Percentiles rank a stretch among this genome's conserved stretches.
Evolutionary conservation across 2,797 vertebrate species (phyloP).

Genomic region (Gorsachius magnificus): DNA sequence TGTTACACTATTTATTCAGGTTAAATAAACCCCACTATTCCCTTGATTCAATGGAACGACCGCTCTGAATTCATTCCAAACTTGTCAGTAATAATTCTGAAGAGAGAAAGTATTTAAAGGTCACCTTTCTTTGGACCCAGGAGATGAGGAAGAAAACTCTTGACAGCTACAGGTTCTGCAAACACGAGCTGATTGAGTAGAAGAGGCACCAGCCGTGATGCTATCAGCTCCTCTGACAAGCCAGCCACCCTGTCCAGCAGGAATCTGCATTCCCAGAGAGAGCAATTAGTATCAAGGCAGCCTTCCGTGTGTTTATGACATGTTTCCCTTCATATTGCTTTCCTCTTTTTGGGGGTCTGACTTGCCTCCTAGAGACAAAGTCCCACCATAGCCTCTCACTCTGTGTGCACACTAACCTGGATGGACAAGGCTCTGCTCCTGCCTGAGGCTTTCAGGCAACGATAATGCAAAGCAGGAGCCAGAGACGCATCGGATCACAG

Average conservation of each 20-base stretch:
- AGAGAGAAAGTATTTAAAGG: not conserved
- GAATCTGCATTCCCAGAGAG: slow-evolving; percentile 80
- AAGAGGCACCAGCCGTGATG: slow-evolving; percentile 88
- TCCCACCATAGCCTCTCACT: not conserved
- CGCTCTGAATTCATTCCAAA: not conserved
- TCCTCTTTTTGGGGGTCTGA: not conserved
- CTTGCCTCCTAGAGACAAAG: not conserved
- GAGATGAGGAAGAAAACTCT: slow-evolving; percentile 96
- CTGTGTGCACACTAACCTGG: not conserved
- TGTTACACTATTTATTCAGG: not conserved
- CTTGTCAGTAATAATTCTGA: not conserved
- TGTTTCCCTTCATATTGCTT: not conserved
- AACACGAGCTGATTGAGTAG: slow-evolving; percentile 94
- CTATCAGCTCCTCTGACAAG: slow-evolving; percentile 91
- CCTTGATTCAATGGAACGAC: not conserved
- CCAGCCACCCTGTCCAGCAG: slow-evolving; percentile 89
- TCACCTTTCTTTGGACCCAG: slow-evolving; percentile 92
- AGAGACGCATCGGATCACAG: not conserved
- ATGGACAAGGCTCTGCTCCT: not conserved
- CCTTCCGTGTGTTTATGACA: not conserved
- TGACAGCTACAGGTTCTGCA: slow-evolving; percentile 94
- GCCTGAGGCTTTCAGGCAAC: not conserved
- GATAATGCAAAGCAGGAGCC: not conserved
- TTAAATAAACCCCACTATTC: not conserved
- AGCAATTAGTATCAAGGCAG: not conserved